These are phyloP conservation scores for Blomia tropicalis DNA, from an alignment of 2,888 invertebrate genomes.

Conservation along the genomic window DNA sequence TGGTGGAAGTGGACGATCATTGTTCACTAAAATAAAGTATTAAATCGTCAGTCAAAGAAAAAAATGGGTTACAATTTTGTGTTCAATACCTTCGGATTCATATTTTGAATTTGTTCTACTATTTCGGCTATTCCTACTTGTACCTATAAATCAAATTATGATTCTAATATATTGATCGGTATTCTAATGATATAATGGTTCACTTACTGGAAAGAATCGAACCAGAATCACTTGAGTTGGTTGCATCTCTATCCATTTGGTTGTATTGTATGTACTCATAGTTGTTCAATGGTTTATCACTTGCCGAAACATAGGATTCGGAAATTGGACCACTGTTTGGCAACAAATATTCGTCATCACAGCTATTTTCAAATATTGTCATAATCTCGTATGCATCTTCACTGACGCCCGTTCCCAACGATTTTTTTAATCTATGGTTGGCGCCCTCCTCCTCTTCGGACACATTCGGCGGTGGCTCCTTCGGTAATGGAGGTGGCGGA, in stretches of 20 bases:
- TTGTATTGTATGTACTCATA: conserved; percentile 7
- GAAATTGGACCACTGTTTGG: conserved; percentile 8
- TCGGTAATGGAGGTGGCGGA: conserved; percentile 29
- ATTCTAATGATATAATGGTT: too few relatives aligned
- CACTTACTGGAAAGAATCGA: conserved; percentile 2
- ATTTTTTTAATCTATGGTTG: neutral
- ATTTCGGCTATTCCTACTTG: too few relatives aligned
- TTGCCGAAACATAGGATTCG: neutral
- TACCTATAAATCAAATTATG: neutral
- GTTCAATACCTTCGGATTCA: neutral
- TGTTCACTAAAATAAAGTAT: neutral
- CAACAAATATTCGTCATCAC: conserved; percentile 21
- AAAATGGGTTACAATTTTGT: too few relatives aligned
- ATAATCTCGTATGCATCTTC: conserved; percentile 15
- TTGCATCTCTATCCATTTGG: neutral
- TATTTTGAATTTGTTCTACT: neutral
- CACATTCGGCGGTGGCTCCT: conserved; percentile 14
- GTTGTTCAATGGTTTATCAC: neutral
- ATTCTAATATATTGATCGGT: too few relatives aligned
- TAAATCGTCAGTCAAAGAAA: neutral
- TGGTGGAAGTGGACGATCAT: conserved; percentile 18
- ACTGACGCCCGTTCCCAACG: neutral
- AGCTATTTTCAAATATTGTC: neutral
- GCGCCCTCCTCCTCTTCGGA: neutral
- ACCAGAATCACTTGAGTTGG: conserved; percentile 2